phyloP scores from a whole-genome alignment of 2,888 invertebrate genomes.

The Macaria notata region DNA sequence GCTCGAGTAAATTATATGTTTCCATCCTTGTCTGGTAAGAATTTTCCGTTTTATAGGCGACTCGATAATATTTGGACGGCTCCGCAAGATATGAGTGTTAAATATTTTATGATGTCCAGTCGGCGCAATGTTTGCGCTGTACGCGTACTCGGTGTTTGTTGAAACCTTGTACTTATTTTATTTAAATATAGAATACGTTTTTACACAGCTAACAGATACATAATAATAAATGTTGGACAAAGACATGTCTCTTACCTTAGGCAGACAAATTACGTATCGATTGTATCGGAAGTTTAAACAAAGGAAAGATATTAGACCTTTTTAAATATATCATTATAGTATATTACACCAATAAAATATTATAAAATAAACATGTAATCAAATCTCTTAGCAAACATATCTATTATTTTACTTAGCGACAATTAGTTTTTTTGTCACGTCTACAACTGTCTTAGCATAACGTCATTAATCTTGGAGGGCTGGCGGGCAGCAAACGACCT shows the following conservation, averaged over 20 bases:
- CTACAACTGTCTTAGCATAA: constrained; percentile 74
- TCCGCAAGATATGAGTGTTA: constrained; percentile 73
- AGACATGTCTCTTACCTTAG: no score
- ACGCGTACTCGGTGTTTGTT: constrained; percentile 7
- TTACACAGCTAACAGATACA: no score
- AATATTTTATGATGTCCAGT: constrained; percentile 79
- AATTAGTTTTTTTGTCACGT: constrained; percentile 65
- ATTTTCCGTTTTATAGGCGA: constrained; percentile 73
- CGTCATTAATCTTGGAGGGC: constrained; percentile 77
- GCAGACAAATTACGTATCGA: no score
- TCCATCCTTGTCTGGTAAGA: constrained; percentile 61
- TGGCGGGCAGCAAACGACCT: constrained; percentile 80
- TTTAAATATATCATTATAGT: no score
- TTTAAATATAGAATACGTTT: neutral
- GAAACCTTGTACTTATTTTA: neutral
- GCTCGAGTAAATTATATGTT: constrained; percentile 50
- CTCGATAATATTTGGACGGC: constrained; percentile 78
- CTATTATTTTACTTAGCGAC: constrained; percentile 62
- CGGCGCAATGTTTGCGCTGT: constrained; percentile 50
- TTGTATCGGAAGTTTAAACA: no score
- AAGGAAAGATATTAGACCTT: no score
- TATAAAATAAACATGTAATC: neutral
- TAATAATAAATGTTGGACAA: no score
- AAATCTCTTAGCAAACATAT: constrained; percentile 32
- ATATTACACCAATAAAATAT: no score